Evolutionary conservation across 1,140 invertebrate genomes (phyloP).

Genomic region (Tetragonula clypearis): DNA sequence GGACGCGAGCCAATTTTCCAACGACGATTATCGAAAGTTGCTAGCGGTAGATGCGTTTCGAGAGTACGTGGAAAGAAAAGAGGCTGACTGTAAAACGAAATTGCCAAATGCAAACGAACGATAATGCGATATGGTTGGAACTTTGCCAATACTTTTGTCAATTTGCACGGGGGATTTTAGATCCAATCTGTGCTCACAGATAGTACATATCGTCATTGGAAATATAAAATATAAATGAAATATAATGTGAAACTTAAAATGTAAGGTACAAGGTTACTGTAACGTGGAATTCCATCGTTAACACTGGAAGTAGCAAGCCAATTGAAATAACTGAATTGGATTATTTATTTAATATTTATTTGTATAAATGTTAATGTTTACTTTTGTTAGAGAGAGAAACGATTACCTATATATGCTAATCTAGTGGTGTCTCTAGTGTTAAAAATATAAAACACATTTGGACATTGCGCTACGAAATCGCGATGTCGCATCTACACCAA

Average conservation of each 20-base stretch:
- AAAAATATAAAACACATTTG: neutral
- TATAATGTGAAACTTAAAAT: no score
- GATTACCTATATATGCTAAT: no score
- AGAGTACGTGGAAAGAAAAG: neutral
- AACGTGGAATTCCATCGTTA: no score
- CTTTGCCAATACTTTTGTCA: neutral
- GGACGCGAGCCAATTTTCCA: neutral
- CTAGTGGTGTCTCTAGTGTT: neutral
- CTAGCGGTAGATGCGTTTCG: neutral
- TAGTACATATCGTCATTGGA: no score
- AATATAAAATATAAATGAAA: no score
- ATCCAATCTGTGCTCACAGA: neutral
- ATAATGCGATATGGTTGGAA: neutral
- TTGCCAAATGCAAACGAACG: no score
- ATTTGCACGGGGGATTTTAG: neutral
- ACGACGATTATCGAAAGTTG: slow-evolving; percentile 34
- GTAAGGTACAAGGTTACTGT: no score
- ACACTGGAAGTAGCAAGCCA: no score
- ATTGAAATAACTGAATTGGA: no score
- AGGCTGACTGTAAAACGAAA: neutral
- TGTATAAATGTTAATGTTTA: no score
- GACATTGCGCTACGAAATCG: neutral
- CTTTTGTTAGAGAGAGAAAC: no score
- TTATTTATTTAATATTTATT: no score
- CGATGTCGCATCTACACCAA: neutral